Base-by-base conservation (phyloP, 1,140 invertebrate genomes). In the Drosophila grimshawi region DNA sequence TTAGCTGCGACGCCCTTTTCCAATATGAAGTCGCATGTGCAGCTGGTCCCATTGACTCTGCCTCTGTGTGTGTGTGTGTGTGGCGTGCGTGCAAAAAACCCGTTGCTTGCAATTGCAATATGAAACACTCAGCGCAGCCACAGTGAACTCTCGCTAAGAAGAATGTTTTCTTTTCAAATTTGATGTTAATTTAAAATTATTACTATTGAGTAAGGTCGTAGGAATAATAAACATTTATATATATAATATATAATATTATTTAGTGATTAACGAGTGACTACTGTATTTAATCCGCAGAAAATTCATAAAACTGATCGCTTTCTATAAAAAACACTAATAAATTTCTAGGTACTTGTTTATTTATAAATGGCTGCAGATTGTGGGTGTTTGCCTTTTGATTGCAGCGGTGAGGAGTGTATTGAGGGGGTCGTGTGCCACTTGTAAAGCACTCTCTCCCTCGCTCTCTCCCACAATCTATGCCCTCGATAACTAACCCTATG, bases 1-100 rank as follows among this genome's bases (percentile, higher is more conserved):
- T 76, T 65, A 43, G 70, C 37, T 80, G 70, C 61, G 65, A 89
- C 85, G 85, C 85, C 85, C 85, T 85, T 90, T 89, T 88, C 83
- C 71, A 79, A 82, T 76, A 78, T 73, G 82, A 76, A 67, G 64
- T 78, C 72, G 61, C 72, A 70, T 70, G 60, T 75, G 61, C 68
- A 72, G 61, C 68, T 70, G 59, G 73, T 70, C 67, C n/a, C 32
- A 73, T 48, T 68, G 19, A 35, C 8, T 45, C 5, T n/a, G 7
- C 46, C 19, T 29, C 10, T 45, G 8, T 37, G 2, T 46, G 4
- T 11, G 7, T 32, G 4, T 30, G 11, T 1, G 41, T 48, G 39
- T 35, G 45, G 32, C 51, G 49, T 52, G 32, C 51, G 30, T 52
- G n/a, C 2, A 37, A 30, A 57, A 57, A 57, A 46, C 11, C 33